Conservation (phyloP, 2,888 invertebrate species). For the Tridacna crocea region DNA sequence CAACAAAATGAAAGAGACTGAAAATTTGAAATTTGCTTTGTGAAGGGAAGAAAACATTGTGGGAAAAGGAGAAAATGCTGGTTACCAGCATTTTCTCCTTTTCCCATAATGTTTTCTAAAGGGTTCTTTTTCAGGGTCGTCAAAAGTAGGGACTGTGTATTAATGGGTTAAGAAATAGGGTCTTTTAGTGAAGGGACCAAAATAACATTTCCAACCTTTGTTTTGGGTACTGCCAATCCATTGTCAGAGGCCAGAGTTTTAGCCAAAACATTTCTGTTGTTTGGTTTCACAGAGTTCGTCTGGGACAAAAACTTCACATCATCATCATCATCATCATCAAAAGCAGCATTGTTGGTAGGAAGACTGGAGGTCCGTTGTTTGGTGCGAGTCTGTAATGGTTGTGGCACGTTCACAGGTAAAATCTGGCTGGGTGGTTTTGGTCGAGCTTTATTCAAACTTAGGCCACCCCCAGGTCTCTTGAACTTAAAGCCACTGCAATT, state of each 20-base stretch:
- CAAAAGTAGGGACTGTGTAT: background rate
- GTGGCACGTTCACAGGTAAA: background rate
- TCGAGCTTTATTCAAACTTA: slow-evolving; percentile 27
- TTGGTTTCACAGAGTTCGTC: slow-evolving; percentile 18
- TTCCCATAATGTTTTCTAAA: background rate
- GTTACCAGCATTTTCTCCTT: too few relatives aligned
- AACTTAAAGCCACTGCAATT: slow-evolving; percentile 55
- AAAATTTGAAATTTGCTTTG: too few relatives aligned
- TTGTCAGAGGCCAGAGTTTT: background rate
- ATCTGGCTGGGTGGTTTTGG: slow-evolving; percentile 12
- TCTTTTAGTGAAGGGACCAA: background rate
- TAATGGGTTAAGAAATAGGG: background rate
- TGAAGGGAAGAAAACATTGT: too few relatives aligned
- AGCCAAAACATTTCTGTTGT: background rate
- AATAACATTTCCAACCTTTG: slow-evolving; percentile 15
- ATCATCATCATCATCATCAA: slow-evolving; percentile 24
- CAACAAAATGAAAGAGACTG: too few relatives aligned
- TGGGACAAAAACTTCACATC: slow-evolving; percentile 51
- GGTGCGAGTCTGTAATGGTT: background rate
- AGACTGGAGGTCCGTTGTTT: background rate
- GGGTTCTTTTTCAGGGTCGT: background rate
- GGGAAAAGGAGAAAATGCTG: too few relatives aligned
- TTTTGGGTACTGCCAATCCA: slow-evolving; percentile 23
- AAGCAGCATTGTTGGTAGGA: background rate
- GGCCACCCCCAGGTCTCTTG: slow-evolving; percentile 43